Percentiles rank a stretch among this genome's conserved stretches.
Conservation (phyloP, 2,113 vertebrate species). For the Indicator maculatus region DNA sequence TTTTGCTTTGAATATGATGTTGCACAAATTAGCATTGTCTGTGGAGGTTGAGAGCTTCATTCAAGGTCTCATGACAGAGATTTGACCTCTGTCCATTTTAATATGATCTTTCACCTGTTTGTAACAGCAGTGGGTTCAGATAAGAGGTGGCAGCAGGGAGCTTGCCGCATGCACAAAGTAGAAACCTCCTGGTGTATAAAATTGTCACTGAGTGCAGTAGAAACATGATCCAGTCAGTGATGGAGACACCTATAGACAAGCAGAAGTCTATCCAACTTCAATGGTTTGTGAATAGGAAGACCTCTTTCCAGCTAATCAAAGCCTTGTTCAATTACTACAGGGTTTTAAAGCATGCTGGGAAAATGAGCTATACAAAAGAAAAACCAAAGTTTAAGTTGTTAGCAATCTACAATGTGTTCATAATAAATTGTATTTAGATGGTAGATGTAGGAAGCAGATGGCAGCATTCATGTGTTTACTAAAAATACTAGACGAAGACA, state of each 20-base stretch:
- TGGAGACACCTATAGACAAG: neutral
- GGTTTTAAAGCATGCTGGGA: neutral
- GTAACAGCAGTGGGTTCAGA: neutral
- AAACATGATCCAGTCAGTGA: neutral
- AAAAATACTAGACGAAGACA: slow-evolving; percentile 44
- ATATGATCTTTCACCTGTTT: accelerated
- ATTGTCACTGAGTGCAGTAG: neutral
- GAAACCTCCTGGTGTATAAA: neutral
- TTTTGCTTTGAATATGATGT: neutral
- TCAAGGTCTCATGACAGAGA: neutral
- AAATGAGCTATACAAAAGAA: slow-evolving; percentile 24
- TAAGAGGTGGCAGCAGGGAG: neutral
- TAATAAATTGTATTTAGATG: slow-evolving; percentile 30
- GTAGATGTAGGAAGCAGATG: slow-evolving; percentile 27
- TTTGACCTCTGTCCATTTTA: neutral
- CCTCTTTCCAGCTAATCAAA: neutral
- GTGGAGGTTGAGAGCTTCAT: neutral
- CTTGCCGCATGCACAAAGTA: neutral
- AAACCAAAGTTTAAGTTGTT: neutral
- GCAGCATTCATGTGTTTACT: neutral
- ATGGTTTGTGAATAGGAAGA: neutral
- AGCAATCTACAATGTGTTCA: neutral
- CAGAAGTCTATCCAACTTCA: neutral
- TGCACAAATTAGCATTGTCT: neutral
- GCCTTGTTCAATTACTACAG: neutral